Base-by-base conservation (phyloP, 2,888 invertebrate genomes). In the Marasmarcha lunaedactyla region DNA sequence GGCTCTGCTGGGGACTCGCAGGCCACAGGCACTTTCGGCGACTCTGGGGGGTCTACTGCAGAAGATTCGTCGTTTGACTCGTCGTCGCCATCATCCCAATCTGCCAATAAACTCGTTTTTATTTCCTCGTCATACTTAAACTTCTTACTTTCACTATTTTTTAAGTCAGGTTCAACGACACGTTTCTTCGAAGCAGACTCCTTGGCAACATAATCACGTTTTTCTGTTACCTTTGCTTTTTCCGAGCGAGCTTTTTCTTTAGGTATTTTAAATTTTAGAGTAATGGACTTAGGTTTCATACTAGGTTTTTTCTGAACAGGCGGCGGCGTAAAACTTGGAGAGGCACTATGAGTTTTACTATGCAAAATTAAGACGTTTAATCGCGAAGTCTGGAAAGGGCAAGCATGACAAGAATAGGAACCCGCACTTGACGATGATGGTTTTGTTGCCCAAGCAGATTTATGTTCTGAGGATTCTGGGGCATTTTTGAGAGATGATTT, bases 281-380 rank as follows among this genome's bases (percentile, higher is more conserved):
- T 74, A 1, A 50, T 40, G 13, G 55, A 34, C 34, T 34, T 34
- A 9, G 34, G 39, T 54, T 68, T 71, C 1, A 41, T 35, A 12
- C 42, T 34, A 4, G 52, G 37, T 54, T 77, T 77, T 58, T 76
- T 83, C 44, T 64, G 63, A 4, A 70, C 57, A 13, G 79, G 74
- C 15, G 79, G 62, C 37, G 84, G 84, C 46, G 71, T 81, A 46
- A 81, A 84, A 35, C 61, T 63, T 51, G 68, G 79, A 37, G 86
- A 85, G 40, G 84, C 73, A 51, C 87, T 85, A 56, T 92, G 92
- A 49, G 86, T 86, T 72, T 90, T 90, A 43, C 87, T 88, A 59
- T 93, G 93, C 46, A 89, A 70, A 46, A 91, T 87, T 57, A 93
- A 85, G 34, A 91, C 90, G 63, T 92, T 92, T 14, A 92, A 73